These are phyloP conservation scores for Leptura quadrifasciata DNA, from an alignment of 2,888 invertebrate species.

Conservation along the genomic window DNA sequence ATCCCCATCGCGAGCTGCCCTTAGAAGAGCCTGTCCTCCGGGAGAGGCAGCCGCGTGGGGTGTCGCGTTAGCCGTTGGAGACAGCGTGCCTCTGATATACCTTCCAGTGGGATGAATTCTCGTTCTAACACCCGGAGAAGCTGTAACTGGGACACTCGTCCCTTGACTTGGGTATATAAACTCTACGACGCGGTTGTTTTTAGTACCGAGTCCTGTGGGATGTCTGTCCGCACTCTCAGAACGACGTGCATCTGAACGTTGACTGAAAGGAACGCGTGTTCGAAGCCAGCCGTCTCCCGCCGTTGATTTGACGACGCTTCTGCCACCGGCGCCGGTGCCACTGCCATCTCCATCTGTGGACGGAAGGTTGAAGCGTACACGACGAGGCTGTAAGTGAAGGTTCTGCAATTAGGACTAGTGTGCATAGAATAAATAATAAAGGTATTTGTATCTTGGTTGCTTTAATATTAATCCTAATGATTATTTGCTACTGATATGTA, in stretches of 20 bases:
- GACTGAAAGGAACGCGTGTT: slow-evolving; percentile 64
- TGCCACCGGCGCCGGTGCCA: slow-evolving; percentile 49
- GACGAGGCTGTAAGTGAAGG: slow-evolving; percentile 64
- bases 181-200: slow-evolving; percentile 44
- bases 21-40: slow-evolving; percentile 72
- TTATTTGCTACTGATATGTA: too few species aligned
- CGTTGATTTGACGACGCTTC: slow-evolving; percentile 55
- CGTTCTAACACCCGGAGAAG: slow-evolving; percentile 67
- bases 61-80: slow-evolving; percentile 71
- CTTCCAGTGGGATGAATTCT: slow-evolving; percentile 70
- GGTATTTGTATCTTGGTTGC: not conserved
- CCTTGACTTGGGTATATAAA: slow-evolving; percentile 28
- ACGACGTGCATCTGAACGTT: slow-evolving; percentile 59
- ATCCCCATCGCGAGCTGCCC: slow-evolving; percentile 77
- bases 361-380: slow-evolving; percentile 69
- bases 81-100: slow-evolving; percentile 73
- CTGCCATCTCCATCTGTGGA: slow-evolving; percentile 64
- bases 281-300: slow-evolving; percentile 64
- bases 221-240: slow-evolving; percentile 56
- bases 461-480: too few species aligned
- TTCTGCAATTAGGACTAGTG: slow-evolving; percentile 6
- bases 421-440: not conserved
- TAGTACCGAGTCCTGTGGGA: slow-evolving; percentile 55
- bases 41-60: slow-evolving; percentile 67
- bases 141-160: slow-evolving; percentile 63